Conservation (phyloP, 2,113 vertebrate species). For the Petrocephalus microphthalmus region DNA sequence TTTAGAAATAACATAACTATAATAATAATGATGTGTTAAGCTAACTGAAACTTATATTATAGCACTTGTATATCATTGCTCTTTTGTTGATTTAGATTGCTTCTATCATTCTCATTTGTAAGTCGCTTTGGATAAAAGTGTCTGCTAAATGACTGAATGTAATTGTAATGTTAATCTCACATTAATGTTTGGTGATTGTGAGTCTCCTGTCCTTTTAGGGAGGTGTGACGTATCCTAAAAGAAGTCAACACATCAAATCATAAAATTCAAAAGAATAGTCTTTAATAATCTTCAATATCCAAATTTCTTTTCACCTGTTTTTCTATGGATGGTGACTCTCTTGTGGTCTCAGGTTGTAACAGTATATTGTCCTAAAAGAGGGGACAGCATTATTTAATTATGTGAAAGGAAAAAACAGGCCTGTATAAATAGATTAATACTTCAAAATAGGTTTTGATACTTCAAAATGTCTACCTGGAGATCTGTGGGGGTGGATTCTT, state of each 20-base stretch:
- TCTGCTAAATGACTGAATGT: no score
- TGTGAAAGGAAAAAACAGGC: constrained; percentile 5
- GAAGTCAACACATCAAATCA: background rate
- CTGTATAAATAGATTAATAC: background rate
- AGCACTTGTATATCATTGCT: no score
- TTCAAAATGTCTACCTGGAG: constrained; percentile 9
- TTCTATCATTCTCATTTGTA: no score
- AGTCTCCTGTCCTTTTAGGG: background rate
- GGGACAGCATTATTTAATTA: constrained; percentile 11
- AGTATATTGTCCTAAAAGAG: constrained; percentile 8
- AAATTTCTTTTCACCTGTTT: constrained; percentile 9
- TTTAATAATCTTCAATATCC: constrained; percentile 6
- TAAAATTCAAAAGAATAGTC: constrained; percentile 13
- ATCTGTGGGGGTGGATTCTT: constrained; percentile 14
- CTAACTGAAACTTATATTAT: no score
- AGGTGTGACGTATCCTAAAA: constrained; percentile 5
- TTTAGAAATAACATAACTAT: background rate
- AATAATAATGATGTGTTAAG: no score
- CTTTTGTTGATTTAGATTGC: no score
- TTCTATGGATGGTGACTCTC: constrained; percentile 14
- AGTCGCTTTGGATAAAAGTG: no score
- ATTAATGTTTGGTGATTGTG: no score
- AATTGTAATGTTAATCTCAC: no score
- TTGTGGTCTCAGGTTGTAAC: constrained; percentile 11
- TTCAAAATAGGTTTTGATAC: background rate